Conservation (phyloP, 2,888 invertebrate genomes). For the Lutraria lutraria region DNA sequence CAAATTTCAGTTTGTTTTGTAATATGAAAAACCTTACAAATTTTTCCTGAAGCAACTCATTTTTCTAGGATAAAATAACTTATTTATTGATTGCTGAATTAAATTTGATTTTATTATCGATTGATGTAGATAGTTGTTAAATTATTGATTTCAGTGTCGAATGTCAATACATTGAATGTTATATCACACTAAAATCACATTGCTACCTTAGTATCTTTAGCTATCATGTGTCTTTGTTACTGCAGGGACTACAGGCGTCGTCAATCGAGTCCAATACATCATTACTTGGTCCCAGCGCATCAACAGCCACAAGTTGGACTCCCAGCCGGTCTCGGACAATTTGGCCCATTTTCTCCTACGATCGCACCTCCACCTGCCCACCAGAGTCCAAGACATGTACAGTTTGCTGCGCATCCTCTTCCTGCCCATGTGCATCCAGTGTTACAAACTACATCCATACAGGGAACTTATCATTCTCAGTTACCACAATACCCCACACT, state of each 20-base stretch:
- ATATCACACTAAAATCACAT: too few species aligned
- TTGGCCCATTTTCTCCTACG: constrained; percentile 83
- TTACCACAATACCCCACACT: constrained; percentile 89
- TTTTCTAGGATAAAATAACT: too few species aligned
- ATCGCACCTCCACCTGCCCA: constrained; percentile 94
- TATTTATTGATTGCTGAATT: too few species aligned
- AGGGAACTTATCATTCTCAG: constrained; percentile 78
- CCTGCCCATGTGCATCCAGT: constrained; percentile 92
- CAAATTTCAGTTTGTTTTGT: too few species aligned
- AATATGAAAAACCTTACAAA: too few species aligned
- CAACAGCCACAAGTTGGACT: constrained; percentile 84
- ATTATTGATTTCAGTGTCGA: too few species aligned
- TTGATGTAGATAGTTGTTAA: too few species aligned
- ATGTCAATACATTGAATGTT: too few species aligned
- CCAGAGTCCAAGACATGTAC: constrained; percentile 90
- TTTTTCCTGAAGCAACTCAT: too few species aligned
- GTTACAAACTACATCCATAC: constrained; percentile 80
- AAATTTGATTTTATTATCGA: too few species aligned
- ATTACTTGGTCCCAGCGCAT: constrained; percentile 86
- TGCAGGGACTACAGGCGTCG: constrained; percentile 89
- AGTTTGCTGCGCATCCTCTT: constrained; percentile 91
- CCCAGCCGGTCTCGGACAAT: constrained; percentile 81
- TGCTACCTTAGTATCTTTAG: too few species aligned
- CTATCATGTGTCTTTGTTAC: constrained; percentile 15
- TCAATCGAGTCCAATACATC: constrained; percentile 82